Conservation (phyloP, 2,888 invertebrate species). For the Drosophila diplacantha region DNA sequence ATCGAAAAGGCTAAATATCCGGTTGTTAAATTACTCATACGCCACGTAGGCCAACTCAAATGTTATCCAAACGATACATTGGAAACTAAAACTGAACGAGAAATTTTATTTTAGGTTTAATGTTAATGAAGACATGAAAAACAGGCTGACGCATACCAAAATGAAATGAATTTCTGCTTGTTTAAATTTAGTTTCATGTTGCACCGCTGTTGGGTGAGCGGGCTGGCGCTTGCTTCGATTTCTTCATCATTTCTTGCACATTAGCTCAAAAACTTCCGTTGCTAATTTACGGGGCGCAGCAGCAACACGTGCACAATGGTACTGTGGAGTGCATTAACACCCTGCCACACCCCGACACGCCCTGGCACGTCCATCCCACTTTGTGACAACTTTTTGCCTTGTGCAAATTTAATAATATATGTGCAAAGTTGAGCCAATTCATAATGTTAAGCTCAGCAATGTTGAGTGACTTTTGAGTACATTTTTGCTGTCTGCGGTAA, state of each 20-base stretch:
- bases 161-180: too few relatives aligned
- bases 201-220: constrained; percentile 26
- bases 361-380: constrained; percentile 7
- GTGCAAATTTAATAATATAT: constrained; percentile 50
- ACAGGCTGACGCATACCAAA: not conserved
- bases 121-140: too few relatives aligned
- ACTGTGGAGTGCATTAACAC: constrained; percentile 44
- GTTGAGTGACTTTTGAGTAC: constrained; percentile 31
- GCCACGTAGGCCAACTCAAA: not conserved
- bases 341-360: constrained; percentile 4
- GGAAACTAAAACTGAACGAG: too few relatives aligned
- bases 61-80: not conserved
- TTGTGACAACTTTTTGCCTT: constrained; percentile 34
- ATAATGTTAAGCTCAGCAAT: constrained; percentile 30
- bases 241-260: constrained; percentile 44
- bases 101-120: too few relatives aligned
- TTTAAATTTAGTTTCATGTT: too few relatives aligned
- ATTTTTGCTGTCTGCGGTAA: constrained; percentile 26
- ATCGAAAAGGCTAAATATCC: not conserved
- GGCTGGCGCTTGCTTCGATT: constrained; percentile 31
- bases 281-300: constrained; percentile 49
- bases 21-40: not conserved
- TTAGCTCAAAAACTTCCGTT: constrained; percentile 51
- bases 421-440: constrained; percentile 36
- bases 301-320: constrained; percentile 8